These are phyloP conservation scores for Cyclophora albipunctata DNA, from an alignment of 2,888 invertebrate genomes.

Conservation along the genomic window DNA sequence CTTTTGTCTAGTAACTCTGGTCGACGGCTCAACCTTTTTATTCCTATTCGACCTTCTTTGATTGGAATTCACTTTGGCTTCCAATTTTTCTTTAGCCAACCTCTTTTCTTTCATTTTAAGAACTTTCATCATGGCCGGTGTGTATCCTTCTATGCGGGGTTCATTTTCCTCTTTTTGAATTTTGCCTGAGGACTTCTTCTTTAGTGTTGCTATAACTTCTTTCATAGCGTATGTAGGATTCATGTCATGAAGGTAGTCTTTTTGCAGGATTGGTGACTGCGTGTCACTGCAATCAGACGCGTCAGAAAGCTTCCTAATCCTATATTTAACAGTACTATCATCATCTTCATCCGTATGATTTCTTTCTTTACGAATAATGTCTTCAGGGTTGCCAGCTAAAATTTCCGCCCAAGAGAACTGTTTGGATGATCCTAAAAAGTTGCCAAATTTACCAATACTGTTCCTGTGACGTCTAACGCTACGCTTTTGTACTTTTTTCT, in stretches of 20 bases:
- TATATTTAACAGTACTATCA: conserved; percentile 60
- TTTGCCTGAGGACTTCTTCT: conserved; percentile 65
- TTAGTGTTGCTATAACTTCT: conserved; percentile 77
- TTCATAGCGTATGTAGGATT: conserved; percentile 85
- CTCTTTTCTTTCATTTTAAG: conserved; percentile 63
- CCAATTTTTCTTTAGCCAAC: conserved; percentile 52
- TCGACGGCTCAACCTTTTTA: conserved; percentile 11
- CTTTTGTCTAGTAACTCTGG: conserved; percentile 30
- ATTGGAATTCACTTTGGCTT: conserved; percentile 32
- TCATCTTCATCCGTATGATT: conserved; percentile 40
- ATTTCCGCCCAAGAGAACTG: conserved; percentile 82
- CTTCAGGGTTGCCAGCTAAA: conserved; percentile 78
- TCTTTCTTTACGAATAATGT: conserved; percentile 73
- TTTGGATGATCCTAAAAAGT: conserved; percentile 68
- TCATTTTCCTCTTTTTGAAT: conserved; percentile 41
- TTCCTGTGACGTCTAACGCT: conserved; percentile 60
- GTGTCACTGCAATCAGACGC: conserved; percentile 53
- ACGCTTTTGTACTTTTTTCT: conserved; percentile 62
- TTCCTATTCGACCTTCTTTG: conserved; percentile 20
- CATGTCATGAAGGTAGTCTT: conserved; percentile 62
- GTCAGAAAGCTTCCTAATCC: conserved; percentile 59
- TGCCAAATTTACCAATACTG: conserved; percentile 68
- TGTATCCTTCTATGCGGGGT: conserved; percentile 54
- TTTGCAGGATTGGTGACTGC: conserved; percentile 53
- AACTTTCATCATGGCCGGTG: conserved; percentile 74